phyloP scores from a whole-genome alignment of 2,113 vertebrate species.

The Rallus limicola region DNA sequence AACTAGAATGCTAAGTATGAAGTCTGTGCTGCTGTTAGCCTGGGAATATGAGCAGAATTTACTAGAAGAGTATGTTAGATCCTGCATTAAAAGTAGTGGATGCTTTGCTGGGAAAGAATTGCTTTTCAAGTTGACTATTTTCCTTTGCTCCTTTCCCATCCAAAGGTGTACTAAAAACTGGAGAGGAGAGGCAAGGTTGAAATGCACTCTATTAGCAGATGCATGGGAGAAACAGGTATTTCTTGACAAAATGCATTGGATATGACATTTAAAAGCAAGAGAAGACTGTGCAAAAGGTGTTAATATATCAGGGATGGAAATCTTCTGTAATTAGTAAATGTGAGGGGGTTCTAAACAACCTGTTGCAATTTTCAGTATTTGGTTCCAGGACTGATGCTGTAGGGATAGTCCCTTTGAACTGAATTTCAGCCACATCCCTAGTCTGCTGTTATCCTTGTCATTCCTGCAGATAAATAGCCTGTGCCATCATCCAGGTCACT shows the following conservation, averaged over 20 bases:
- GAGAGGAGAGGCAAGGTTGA: constrained; percentile 36
- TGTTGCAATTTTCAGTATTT: neutral
- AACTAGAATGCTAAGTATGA: neutral
- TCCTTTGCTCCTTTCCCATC: neutral
- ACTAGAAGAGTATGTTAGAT: neutral
- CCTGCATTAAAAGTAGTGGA: neutral
- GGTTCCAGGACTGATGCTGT: neutral
- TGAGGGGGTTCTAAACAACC: neutral
- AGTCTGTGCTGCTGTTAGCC: neutral
- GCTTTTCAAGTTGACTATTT: constrained; percentile 13
- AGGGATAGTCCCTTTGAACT: neutral
- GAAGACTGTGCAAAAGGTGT: neutral
- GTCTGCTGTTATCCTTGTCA: neutral
- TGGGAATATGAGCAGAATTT: neutral
- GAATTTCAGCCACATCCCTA: neutral
- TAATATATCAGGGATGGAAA: neutral
- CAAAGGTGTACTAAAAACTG: neutral
- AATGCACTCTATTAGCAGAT: constrained; percentile 19
- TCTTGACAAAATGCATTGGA: constrained; percentile 17
- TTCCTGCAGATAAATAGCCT: neutral
- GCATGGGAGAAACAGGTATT: neutral
- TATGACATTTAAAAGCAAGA: neutral
- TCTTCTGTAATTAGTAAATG: neutral
- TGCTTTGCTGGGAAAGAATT: neutral
- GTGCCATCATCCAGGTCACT: neutral